These are phyloP conservation scores for Trypoxylon attenuatum DNA, from an alignment of 2,888 invertebrate genomes.

Conservation along the genomic window DNA sequence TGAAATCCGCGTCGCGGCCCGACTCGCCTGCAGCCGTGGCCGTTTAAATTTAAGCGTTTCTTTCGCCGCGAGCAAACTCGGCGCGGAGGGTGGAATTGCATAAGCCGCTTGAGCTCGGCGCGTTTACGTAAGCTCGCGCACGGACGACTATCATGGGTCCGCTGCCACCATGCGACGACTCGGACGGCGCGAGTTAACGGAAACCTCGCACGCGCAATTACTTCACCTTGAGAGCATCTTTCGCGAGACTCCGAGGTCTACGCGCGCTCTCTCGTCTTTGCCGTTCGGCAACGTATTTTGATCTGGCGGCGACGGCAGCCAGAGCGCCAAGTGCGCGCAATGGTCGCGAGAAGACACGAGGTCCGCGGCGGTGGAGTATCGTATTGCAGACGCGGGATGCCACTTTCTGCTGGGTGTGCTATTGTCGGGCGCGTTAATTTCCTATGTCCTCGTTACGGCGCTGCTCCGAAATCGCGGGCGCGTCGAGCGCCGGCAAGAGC, in stretches of 20 bases:
- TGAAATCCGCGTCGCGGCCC: not conserved
- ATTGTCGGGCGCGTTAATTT: constrained; percentile 4
- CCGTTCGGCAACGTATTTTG: too few species aligned
- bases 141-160: not conserved
- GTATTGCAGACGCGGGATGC: too few species aligned
- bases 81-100: constrained; percentile 7
- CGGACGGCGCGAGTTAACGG: too few species aligned
- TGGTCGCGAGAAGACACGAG: not conserved
- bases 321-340: constrained; percentile 24
- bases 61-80: not conserved
- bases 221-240: too few species aligned
- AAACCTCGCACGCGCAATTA: too few species aligned
- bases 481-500: constrained; percentile 36
- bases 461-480: constrained; percentile 32
- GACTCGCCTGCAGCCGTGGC: not conserved
- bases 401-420: not conserved
- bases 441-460: constrained; percentile 32
- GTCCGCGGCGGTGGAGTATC: not conserved
- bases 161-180: too few species aligned
- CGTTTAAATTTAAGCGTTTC: not conserved
- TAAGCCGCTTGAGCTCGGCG: not conserved
- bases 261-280: too few species aligned
- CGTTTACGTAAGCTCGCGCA: not conserved
- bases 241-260: too few species aligned
- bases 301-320: not conserved